A percentile compares a stretch with the other conserved stretches of the same genome.
phyloP scores from a whole-genome alignment of 2,113 vertebrate species.

The Tragelaphus strepsiceros region DNA sequence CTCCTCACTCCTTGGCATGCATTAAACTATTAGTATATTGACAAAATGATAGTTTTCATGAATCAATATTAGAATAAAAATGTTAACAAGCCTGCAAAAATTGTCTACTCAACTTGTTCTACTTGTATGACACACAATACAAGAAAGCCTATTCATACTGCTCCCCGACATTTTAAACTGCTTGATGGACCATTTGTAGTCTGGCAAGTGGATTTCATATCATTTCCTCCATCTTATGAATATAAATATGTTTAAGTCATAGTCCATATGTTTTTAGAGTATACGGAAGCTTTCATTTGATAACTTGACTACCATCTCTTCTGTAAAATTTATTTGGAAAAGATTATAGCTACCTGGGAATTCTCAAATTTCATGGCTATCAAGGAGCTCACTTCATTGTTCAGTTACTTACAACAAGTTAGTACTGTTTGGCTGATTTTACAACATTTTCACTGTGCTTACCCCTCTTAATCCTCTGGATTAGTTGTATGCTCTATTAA shows the following conservation, averaged over 20 bases:
- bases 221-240: background rate
- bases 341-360: background rate
- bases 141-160: background rate
- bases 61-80: background rate
- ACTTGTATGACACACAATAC: background rate
- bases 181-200: no score
- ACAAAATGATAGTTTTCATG: background rate
- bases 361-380: background rate
- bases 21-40: background rate
- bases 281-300: background rate
- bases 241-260: background rate
- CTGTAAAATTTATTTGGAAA: background rate
- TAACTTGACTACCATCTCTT: background rate
- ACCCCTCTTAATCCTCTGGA: background rate
- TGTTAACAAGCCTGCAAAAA: background rate
- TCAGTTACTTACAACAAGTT: background rate
- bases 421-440: background rate
- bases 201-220: background rate
- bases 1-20: background rate
- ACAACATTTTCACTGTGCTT: background rate
- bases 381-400: background rate
- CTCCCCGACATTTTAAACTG: background rate
- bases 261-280: background rate
- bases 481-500: background rate
- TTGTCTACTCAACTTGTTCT: background rate